A percentile compares a stretch with the other conserved stretches of the same genome.
phyloP scores from a whole-genome alignment of 2,888 invertebrate species.

The Pseudococcus longispinus region DNA sequence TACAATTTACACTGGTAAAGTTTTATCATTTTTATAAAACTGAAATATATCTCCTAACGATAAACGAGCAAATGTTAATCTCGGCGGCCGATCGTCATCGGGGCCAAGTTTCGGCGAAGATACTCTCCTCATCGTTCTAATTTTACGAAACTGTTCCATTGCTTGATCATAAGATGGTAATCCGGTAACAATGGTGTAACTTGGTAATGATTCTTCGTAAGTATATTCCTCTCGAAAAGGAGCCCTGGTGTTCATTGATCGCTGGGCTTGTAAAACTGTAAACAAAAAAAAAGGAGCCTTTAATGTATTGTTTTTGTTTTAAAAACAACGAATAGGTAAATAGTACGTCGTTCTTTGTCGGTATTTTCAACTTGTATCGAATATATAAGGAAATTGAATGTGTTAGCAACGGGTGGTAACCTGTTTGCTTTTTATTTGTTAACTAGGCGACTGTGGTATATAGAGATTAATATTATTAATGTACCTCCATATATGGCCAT shows the following conservation, averaged over 20 bases:
- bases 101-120: conserved; percentile 47
- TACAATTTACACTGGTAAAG: conserved; percentile 50
- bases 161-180: conserved; percentile 72
- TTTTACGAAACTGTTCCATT: conserved; percentile 68
- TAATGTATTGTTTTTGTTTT: neutral
- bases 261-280: conserved; percentile 55
- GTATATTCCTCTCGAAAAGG: conserved; percentile 49
- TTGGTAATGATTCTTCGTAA: conserved; percentile 67
- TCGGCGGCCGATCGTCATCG: conserved; percentile 28
- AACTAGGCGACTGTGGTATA: neutral
- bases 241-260: conserved; percentile 6
- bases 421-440: conserved; percentile 23
- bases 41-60: conserved; percentile 56
- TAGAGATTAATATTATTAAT: neutral
- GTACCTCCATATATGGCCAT: neutral
- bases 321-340: neutral
- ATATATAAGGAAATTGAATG: conserved; percentile 30
- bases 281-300: neutral
- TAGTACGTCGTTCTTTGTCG: neutral
- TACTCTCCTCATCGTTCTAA: conserved; percentile 57
- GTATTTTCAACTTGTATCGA: neutral
- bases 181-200: conserved; percentile 72
- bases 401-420: conserved; percentile 10
- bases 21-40: conserved; percentile 56
- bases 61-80: conserved; percentile 48